These are phyloP conservation scores for Lateolabrax maculatus DNA, from an alignment of 2,797 vertebrate species.

Conservation along the genomic window DNA sequence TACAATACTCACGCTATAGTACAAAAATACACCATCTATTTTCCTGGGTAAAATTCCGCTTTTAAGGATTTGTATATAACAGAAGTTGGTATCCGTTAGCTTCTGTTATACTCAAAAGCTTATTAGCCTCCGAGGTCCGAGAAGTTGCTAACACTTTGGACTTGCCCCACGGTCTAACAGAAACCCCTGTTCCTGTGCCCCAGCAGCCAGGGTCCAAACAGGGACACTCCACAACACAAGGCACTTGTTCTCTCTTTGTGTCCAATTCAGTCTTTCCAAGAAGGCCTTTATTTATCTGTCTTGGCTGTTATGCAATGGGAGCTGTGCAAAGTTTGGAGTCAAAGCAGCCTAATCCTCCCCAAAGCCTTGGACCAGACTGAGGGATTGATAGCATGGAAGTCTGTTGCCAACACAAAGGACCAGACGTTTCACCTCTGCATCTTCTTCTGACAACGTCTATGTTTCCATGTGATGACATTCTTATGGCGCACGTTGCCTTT, in stretches of 20 bases:
- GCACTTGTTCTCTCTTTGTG: conserved; percentile 63
- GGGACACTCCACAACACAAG: conserved; percentile 66
- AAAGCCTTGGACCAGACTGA: conserved; percentile 54
- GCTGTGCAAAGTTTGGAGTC: conserved; percentile 68
- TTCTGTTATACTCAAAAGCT: not conserved
- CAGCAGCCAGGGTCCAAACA: conserved; percentile 41
- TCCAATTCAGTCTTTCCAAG: conserved; percentile 40
- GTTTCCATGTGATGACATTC: conserved; percentile 4
- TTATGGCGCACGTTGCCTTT: not conserved
- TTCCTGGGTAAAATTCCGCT: not conserved
- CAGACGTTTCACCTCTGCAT: conserved; percentile 63
- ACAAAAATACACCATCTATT: not conserved
- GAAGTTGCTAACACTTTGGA: not conserved
- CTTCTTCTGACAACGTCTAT: conserved; percentile 18
- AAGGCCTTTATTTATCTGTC: conserved; percentile 57
- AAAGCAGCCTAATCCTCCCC: conserved; percentile 70
- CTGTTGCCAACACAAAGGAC: conserved; percentile 76
- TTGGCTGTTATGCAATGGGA: conserved; percentile 64
- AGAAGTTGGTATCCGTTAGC: not conserved
- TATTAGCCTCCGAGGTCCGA: not conserved
- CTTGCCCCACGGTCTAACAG: conserved; percentile 3
- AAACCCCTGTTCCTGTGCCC: conserved; percentile 26
- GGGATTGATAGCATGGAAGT: conserved; percentile 47
- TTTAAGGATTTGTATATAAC: not conserved
- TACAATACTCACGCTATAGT: not conserved